phyloP scores from a whole-genome alignment of 2,797 vertebrate species.

The Chloroceryle amazona region DNA sequence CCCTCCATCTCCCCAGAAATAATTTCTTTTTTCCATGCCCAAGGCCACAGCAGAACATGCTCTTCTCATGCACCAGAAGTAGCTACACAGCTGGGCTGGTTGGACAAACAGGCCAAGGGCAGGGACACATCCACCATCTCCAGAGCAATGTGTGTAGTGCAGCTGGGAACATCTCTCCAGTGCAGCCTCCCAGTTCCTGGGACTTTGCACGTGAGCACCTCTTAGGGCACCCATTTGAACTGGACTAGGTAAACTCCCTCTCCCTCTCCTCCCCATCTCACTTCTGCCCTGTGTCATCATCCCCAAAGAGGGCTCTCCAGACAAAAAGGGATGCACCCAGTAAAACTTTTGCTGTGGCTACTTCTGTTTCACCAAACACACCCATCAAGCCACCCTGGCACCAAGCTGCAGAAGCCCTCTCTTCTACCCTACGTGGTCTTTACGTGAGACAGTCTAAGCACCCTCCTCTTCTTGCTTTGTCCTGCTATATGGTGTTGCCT shows the following conservation, averaged over 20 bases:
- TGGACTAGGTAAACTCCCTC: background rate
- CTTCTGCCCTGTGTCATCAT: background rate
- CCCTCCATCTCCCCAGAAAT: background rate
- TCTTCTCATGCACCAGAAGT: background rate
- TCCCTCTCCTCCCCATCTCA: background rate
- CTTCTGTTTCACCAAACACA: background rate
- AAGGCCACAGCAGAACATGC: fast-evolving
- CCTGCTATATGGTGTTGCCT: fast-evolving
- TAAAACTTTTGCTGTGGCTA: fast-evolving
- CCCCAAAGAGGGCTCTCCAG: background rate
- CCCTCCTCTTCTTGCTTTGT: background rate
- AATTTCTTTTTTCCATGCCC: background rate
- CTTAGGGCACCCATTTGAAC: background rate
- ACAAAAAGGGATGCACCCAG: background rate
- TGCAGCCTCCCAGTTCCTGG: background rate
- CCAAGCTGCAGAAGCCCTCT: background rate
- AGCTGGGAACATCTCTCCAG: background rate
- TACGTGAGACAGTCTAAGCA: background rate
- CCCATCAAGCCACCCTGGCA: background rate
- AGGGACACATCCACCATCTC: background rate
- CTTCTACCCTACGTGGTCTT: background rate
- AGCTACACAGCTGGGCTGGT: no score
- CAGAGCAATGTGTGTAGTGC: fast-evolving
- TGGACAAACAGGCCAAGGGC: background rate
- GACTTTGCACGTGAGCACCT: background rate